Evolutionary conservation across 2,888 invertebrate genomes (phyloP), one percentile per base, ranked within the genome.

Genomic region (Apamea monoglypha): DNA sequence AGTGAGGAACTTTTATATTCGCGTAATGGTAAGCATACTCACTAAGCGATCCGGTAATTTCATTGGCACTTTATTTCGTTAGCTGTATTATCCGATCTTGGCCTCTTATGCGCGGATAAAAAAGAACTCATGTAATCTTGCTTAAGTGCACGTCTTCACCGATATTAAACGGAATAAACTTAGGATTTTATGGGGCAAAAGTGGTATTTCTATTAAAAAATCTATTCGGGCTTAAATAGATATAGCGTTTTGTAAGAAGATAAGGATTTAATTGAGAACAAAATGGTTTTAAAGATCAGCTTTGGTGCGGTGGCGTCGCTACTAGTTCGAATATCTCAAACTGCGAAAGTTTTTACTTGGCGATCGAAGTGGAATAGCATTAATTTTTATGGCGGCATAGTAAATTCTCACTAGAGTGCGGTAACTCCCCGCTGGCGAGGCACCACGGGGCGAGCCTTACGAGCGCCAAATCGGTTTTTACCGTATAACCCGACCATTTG

Each of bases 391-490:
- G 79, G 85, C 82, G 82, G 86, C 81, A 88, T 90, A 89, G 88
- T 88, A 89, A 90, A 91, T 92, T 91, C 91, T 89, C 90, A 89
- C 92, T 89, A 91, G 90, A 86, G 85, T 87, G 89, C 78, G 83
- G 86, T 85, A 89, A 89, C 90, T 83, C 92, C 95, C 95, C 94
- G 95, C 96, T 95, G 95, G 78, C 80, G 78, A 87, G 92, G 89
- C 90, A 89, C 94, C 96, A 93, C 91, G 95, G 92, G 92, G 94
- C 82, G 95, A 87, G 82, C 87, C 80, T 85, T 89, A 89, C 87
- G 89, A 92, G 91, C 93, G 90, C 92, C 92, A 93, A 94, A 95
- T 93, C 90, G 91, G 89, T 95, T 96, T 95, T 95, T 95, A 94
- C 93, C 92, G 90, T 91, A 93, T 91, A 93, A 92, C 92, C 92